Evolutionary conservation across 2,888 invertebrate genomes (phyloP).

Genomic region (Palloptera scutellata): DNA sequence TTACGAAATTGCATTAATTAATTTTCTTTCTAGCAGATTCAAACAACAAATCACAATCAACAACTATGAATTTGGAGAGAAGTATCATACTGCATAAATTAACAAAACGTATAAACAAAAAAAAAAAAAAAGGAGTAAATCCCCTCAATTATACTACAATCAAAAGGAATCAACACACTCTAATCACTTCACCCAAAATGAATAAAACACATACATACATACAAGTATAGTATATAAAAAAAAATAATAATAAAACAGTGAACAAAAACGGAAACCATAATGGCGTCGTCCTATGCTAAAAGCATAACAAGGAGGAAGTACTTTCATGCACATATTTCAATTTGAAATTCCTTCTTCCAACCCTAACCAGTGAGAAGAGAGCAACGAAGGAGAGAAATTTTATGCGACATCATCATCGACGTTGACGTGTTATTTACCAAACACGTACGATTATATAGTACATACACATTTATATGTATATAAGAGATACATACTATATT

Average conservation of each 20-base stretch:
- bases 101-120: constrained; percentile 36
- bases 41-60: no score
- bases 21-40: no score
- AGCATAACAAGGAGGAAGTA: no score
- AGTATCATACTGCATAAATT: constrained; percentile 41
- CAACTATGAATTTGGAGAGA: constrained; percentile 37
- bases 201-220: no score
- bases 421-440: constrained; percentile 61
- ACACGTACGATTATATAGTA: constrained; percentile 55
- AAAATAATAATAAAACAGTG: no score
- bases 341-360: constrained; percentile 2
- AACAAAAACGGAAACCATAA: constrained; percentile 37
- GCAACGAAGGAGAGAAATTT: not conserved
- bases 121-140: no score
- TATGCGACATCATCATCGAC: not conserved
- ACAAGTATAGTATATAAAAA: no score
- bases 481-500: constrained; percentile 17
- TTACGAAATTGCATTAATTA: no score
- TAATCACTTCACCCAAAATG: constrained; percentile 34
- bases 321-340: not conserved
- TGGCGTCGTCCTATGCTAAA: constrained; percentile 32
- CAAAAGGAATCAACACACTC: constrained; percentile 41
- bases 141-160: constrained; percentile 36
- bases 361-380: not conserved
- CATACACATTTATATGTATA: constrained; percentile 28